Evolutionary conservation across 2,113 vertebrate genomes (phyloP).

Genomic region (Scophthalmus maximus): DNA sequence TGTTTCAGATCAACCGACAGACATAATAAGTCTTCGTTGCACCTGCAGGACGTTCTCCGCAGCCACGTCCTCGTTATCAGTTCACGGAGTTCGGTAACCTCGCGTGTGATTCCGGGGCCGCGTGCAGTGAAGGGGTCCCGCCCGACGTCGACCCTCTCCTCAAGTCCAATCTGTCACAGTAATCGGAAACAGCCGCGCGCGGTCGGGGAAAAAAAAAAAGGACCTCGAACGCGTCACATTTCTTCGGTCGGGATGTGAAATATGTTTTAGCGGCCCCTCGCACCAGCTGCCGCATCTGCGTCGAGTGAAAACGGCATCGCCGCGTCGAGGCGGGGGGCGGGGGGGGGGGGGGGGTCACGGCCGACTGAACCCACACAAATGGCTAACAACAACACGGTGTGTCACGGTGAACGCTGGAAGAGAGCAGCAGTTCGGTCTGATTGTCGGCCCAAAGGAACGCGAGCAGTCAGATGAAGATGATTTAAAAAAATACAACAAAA

Average conservation of each 20-base stretch:
- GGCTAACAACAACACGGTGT: background rate
- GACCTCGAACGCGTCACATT: background rate
- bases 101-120: background rate
- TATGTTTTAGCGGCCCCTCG: background rate
- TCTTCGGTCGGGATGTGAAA: background rate
- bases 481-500: too few relatives aligned
- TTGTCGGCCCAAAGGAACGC: background rate
- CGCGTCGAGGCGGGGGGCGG: background rate
- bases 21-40: too few relatives aligned
- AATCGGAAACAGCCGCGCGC: background rate
- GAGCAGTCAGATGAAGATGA: too few relatives aligned
- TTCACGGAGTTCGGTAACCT: background rate
- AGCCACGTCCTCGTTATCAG: too few relatives aligned
- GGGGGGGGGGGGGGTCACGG: background rate
- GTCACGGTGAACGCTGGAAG: background rate
- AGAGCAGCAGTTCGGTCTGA: background rate
- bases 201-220: background rate
- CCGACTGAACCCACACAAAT: background rate
- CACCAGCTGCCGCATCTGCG: background rate
- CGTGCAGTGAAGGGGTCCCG: too few relatives aligned
- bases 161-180: conserved; percentile 3
- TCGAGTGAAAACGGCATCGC: conserved; percentile 1
- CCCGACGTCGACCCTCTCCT: background rate
- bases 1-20: too few relatives aligned
- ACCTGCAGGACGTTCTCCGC: too few relatives aligned